These are phyloP conservation scores for Selenia dentaria DNA, from an alignment of 2,888 invertebrate species.

Conservation along the genomic window DNA sequence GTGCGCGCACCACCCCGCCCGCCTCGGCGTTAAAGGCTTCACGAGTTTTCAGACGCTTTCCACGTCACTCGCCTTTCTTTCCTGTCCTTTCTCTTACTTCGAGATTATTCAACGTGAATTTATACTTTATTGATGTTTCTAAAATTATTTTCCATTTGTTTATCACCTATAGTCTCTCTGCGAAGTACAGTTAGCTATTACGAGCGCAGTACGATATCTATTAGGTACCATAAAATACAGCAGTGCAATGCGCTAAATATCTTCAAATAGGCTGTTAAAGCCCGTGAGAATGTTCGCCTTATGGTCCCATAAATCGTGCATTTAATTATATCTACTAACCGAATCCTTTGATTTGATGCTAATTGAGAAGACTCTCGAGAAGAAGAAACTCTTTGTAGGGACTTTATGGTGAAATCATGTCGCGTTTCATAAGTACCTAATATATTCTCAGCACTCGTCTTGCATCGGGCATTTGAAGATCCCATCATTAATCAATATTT, in stretches of 20 bases:
- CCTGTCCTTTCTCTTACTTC: neutral
- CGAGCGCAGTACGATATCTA: constrained; percentile 25
- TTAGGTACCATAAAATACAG: constrained; percentile 50
- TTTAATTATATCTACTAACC: constrained; percentile 64
- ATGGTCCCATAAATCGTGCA: constrained; percentile 62
- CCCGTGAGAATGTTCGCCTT: constrained; percentile 70
- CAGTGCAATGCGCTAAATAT: constrained; percentile 53
- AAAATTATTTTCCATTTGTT: neutral
- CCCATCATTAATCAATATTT: constrained; percentile 64
- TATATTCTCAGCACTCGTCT: constrained; percentile 45
- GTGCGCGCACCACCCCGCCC: constrained; percentile 70
- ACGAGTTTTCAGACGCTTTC: constrained; percentile 50
- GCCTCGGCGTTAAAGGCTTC: constrained; percentile 64
- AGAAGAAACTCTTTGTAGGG: constrained; percentile 63
- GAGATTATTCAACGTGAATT: neutral
- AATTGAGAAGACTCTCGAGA: constrained; percentile 55
- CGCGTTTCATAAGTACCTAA: constrained; percentile 46
- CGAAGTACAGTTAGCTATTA: constrained; percentile 8
- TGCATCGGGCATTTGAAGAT: constrained; percentile 56
- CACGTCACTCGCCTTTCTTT: constrained; percentile 8
- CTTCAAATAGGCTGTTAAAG: constrained; percentile 43
- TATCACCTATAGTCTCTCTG: neutral
- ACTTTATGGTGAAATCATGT: constrained; percentile 45
- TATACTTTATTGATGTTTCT: neutral
- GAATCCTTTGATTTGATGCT: constrained; percentile 72